These are phyloP conservation scores for Andrena hattorfiana DNA, from an alignment of 2,888 invertebrate species.

Conservation along the genomic window DNA sequence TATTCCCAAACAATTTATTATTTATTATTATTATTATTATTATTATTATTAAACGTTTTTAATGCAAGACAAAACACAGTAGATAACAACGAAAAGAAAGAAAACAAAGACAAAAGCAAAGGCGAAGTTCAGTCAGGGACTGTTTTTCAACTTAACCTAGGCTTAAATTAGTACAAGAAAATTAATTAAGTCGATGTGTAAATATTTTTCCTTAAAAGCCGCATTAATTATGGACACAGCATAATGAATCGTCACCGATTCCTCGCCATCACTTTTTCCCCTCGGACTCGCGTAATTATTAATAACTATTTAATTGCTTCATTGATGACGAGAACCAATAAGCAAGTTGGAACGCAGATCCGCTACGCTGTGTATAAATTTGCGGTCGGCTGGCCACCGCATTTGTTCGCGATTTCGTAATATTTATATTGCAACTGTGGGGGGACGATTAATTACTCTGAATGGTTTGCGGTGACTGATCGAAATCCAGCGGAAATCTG, in stretches of 20 bases:
- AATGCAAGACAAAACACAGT: no score
- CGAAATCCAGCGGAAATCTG: slow-evolving; percentile 52
- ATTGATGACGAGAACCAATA: slow-evolving; percentile 22
- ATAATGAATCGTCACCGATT: slow-evolving; percentile 14
- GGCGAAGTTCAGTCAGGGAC: no score
- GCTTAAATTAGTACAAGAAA: no score
- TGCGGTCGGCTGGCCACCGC: slow-evolving; percentile 18
- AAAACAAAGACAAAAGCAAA: no score
- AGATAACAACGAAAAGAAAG: no score
- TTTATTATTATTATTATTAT: no score
- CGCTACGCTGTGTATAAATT: slow-evolving; percentile 14
- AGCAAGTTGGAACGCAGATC: background rate
- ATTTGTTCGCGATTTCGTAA: slow-evolving; percentile 43
- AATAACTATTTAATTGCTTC: slow-evolving; percentile 48
- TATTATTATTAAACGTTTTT: no score
- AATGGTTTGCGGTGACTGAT: slow-evolving; percentile 44
- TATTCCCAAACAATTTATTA: no score
- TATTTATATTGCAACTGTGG: slow-evolving; percentile 40
- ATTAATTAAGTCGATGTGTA: no score
- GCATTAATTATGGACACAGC: background rate
- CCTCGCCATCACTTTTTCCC: background rate
- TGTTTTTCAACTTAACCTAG: no score
- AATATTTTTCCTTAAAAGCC: background rate
- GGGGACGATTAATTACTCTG: slow-evolving; percentile 60
- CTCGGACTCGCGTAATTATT: slow-evolving; percentile 27